These are phyloP conservation scores for Petrolisthes manimaculis DNA, from an alignment of 2,888 invertebrate species.

Conservation along the genomic window DNA sequence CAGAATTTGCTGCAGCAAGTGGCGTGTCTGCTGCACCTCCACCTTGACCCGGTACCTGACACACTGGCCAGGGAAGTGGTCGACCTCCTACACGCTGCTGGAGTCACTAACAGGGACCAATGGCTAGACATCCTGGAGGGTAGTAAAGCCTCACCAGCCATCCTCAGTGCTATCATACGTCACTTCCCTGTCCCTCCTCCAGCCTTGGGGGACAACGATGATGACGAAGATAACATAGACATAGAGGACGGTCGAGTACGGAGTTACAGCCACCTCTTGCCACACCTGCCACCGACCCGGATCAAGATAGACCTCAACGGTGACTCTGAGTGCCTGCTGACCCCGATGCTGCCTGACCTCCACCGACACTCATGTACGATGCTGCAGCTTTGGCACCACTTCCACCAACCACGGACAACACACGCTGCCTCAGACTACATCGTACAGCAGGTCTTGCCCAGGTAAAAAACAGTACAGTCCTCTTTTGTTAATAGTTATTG, in stretches of 20 bases:
- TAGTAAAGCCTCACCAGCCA: not conserved
- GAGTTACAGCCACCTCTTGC: not conserved
- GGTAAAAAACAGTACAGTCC: not conserved
- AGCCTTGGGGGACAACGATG: not conserved
- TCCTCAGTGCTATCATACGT: not conserved
- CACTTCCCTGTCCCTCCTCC: not conserved
- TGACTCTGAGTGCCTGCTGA: not conserved
- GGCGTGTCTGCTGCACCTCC: conserved; percentile 9
- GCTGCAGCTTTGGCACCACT: not conserved
- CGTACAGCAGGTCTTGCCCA: not conserved
- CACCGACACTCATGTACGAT: not conserved
- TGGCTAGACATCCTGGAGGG: conserved; percentile 20
- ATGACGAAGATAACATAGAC: not conserved
- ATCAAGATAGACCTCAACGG: not conserved
- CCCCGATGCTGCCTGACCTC: not conserved
- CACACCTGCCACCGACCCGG: not conserved
- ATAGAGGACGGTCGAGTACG: not conserved
- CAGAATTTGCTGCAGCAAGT: conserved; percentile 19
- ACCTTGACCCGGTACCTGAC: not conserved
- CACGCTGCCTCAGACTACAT: not conserved
- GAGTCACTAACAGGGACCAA: not conserved
- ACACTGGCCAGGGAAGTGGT: not conserved
- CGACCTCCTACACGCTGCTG: not conserved
- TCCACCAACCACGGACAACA: not conserved
- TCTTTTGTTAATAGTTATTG: no score